Base-by-base conservation (phyloP, 2,797 vertebrate species). In the Distichodus sexfasciatus region DNA sequence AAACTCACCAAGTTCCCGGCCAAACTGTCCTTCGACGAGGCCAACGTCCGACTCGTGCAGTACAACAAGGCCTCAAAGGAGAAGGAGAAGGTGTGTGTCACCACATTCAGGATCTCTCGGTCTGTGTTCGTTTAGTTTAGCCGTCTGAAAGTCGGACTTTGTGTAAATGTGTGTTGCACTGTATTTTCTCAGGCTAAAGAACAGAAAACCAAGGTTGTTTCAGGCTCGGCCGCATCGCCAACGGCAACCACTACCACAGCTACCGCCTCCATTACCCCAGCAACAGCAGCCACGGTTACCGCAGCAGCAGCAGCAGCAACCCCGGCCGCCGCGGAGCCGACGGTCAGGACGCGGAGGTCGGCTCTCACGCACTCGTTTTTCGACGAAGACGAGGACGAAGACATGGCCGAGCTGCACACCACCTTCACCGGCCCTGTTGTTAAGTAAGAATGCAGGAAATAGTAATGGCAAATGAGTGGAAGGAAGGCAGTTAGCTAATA, bases 381-480 rank as follows among this genome's bases (percentile, higher is more conserved):
- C 0, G 94, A 94, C 36, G 95, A 94, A 11, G 95, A 95, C 3
- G 93, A 95, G 2, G 77, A 93, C 1, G 95, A 95, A 9, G 94
- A 96, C 84, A 88, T 92, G 89, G 90, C 91, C 0, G 95, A 97
- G 66, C 90, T 92, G 9, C 96, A 95, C 66, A 93, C 93, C 19
- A 93, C 97, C 44, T 99, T 99, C 87, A 92, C 93, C 17, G 97
- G 97, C 70, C 96, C 95, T 17, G 89, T 98, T 73, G 74, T 96
- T 86, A 98, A 98, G 97, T 99, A 87, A 88, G 94, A 82, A 10
- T 28, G 38, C 38, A 3, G 7, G 1, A n/a, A 15, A n/a, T n/a
- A n/a, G n/a, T n/a, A n/a, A n/a, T n/a, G n/a, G n/a, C n/a, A n/a
- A n/a, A n/a, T n/a, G n/a, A n/a, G n/a, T n/a, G n/a, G n/a, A n/a